phyloP scores from a whole-genome alignment of 1,140 invertebrate genomes.

The Oedothorax gibbosus region DNA sequence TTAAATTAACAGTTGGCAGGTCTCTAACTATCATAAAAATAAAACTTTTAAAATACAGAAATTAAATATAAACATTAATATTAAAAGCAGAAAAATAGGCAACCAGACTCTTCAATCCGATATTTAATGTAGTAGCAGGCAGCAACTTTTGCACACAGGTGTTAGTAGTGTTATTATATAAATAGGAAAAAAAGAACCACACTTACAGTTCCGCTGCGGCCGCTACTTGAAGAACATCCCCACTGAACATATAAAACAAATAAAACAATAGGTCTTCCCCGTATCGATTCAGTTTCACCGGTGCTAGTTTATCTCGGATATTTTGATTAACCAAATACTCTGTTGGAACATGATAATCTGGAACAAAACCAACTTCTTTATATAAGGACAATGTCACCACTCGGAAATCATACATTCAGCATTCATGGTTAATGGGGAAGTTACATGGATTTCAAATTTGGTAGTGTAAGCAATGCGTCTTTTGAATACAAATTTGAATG shows the following conservation, averaged over 20 bases:
- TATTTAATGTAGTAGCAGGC: constrained; percentile 20
- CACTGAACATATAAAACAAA: constrained; percentile 98
- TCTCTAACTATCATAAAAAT: too few species aligned
- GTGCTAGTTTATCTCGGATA: constrained; percentile 82
- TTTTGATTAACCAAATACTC: constrained; percentile 95
- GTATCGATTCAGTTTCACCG: constrained; percentile 94
- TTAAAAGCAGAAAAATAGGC: too few species aligned
- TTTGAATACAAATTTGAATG: not conserved
- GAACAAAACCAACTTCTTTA: constrained; percentile 59
- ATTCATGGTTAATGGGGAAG: not conserved
- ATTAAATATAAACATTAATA: too few species aligned
- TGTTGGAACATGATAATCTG: constrained; percentile 96
- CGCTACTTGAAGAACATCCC: constrained; percentile 96
- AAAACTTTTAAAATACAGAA: too few species aligned
- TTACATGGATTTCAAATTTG: not conserved
- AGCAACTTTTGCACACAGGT: constrained; percentile 23
- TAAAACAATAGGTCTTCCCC: constrained; percentile 99
- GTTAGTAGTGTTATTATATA: not conserved
- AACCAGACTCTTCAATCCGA: not conserved
- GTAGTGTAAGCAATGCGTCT: not conserved
- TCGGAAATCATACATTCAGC: not conserved
- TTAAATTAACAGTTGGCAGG: too few species aligned
- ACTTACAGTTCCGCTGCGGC: constrained; percentile 97
- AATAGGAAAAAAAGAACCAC: constrained; percentile 11
- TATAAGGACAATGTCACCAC: constrained; percentile 21